These are phyloP conservation scores for Nezara viridula DNA, from an alignment of 2,888 invertebrate genomes.

Conservation along the genomic window DNA sequence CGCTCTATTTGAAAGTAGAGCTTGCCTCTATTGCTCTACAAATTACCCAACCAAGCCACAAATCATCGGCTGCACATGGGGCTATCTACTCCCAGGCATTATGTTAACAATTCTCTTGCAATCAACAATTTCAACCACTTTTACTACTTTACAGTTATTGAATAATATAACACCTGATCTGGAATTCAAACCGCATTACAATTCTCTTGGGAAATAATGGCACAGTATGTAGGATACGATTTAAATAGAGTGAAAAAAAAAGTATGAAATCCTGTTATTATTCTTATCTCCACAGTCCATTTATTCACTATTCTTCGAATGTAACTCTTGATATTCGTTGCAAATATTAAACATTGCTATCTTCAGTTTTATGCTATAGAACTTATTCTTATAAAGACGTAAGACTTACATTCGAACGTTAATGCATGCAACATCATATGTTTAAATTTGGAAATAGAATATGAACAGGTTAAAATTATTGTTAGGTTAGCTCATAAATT, in stretches of 20 bases:
- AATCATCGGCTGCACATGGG: not conserved
- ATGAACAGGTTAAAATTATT: too few relatives aligned
- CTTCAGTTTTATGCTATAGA: too few relatives aligned
- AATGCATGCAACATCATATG: too few relatives aligned
- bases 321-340: too few relatives aligned
- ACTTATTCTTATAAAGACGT: too few relatives aligned
- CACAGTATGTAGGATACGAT: not conserved
- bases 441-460: too few relatives aligned
- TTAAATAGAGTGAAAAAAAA: not conserved
- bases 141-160: slow-evolving; percentile 19
- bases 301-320: too few relatives aligned
- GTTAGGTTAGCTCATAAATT: too few relatives aligned
- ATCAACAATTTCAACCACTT: not conserved
- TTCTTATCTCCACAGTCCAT: too few relatives aligned
- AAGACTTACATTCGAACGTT: too few relatives aligned
- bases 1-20: slow-evolving; percentile 23
- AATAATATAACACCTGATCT: slow-evolving; percentile 21
- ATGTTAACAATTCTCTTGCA: slow-evolving; percentile 29
- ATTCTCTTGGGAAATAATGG: not conserved
- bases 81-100: not conserved
- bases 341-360: too few relatives aligned
- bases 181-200: slow-evolving; percentile 25
- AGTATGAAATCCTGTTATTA: too few relatives aligned
- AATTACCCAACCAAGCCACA: slow-evolving; percentile 26
- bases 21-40: slow-evolving; percentile 3